Conservation (phyloP, 2,888 invertebrate species). For the Torymus auratus region DNA sequence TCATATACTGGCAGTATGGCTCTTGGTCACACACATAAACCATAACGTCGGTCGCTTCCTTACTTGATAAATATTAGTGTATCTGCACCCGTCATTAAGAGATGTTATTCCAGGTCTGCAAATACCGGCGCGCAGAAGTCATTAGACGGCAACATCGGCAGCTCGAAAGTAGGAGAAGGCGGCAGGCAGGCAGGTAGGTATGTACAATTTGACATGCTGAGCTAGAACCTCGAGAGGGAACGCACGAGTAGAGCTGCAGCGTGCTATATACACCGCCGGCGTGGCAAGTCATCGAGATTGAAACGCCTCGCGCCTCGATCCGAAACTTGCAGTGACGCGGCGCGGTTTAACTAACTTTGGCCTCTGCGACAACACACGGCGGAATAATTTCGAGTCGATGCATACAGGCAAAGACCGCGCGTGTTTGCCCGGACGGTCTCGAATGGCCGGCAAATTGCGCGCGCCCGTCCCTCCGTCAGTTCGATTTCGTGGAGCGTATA, state of each 20-base stretch:
- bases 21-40: too few relatives aligned
- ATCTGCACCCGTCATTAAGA: too few relatives aligned
- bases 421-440: constrained; percentile 27
- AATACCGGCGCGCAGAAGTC: constrained; percentile 29
- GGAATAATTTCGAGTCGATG: constrained; percentile 14
- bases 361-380: background rate
- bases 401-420: background rate
- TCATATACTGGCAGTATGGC: too few relatives aligned
- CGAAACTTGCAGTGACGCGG: too few relatives aligned
- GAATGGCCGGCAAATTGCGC: constrained; percentile 25
- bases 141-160: background rate
- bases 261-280: too few relatives aligned
- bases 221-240: too few relatives aligned
- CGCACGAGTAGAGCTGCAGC: too few relatives aligned
- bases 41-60: too few relatives aligned
- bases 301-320: background rate
- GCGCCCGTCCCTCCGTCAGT: background rate
- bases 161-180: background rate
- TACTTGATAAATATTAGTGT: too few relatives aligned
- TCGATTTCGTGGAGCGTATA: background rate
- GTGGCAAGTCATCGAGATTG: constrained; percentile 26
- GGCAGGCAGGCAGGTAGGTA: too few relatives aligned
- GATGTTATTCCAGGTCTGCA: background rate
- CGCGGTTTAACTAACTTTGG: too few relatives aligned
- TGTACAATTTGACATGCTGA: too few relatives aligned